A percentile compares a stretch with the other conserved stretches of the same genome.
These are phyloP conservation scores for Echiichthys vipera DNA, from an alignment of 2,797 vertebrate species.

Conservation along the genomic window DNA sequence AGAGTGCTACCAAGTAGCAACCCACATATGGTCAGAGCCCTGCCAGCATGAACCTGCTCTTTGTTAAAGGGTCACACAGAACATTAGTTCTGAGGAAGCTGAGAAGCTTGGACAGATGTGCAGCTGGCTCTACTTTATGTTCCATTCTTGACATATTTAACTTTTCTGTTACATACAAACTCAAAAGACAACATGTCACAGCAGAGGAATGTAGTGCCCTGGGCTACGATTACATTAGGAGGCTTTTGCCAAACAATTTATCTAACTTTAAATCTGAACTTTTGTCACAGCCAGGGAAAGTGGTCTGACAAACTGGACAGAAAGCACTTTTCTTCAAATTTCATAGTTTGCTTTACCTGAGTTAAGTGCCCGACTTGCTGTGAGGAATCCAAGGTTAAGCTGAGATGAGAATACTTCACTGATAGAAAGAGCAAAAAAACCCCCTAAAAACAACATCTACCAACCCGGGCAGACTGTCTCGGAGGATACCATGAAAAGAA, in stretches of 20 bases:
- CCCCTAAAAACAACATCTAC: constrained; percentile 29
- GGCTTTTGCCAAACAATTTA: constrained; percentile 21
- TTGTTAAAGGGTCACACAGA: constrained; percentile 53
- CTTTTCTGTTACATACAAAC: constrained; percentile 27
- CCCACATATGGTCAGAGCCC: constrained; percentile 43
- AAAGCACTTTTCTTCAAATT: too few relatives aligned
- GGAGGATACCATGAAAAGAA: constrained; percentile 52
- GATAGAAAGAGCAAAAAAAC: constrained; percentile 38
- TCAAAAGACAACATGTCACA: constrained; percentile 37
- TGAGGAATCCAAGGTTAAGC: constrained; percentile 84
- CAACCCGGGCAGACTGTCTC: constrained; percentile 49
- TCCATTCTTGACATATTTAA: constrained; percentile 4
- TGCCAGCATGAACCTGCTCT: constrained; percentile 58
- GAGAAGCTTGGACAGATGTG: constrained; percentile 33
- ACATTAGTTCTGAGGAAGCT: constrained; percentile 21
- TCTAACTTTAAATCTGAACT: constrained; percentile 22
- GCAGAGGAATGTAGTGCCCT: constrained; percentile 49
- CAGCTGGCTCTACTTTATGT: constrained; percentile 50
- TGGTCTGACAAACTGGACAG: too few relatives aligned
- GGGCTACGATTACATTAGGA: constrained; percentile 43
- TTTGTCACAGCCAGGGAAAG: too few relatives aligned
- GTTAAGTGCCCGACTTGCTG: constrained; percentile 80
- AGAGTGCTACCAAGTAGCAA: neutral
- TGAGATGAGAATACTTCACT: constrained; percentile 67
- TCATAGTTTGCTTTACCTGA: constrained; percentile 74